phyloP scores from a whole-genome alignment of 2,888 invertebrate species.

The Meloe dianella region DNA sequence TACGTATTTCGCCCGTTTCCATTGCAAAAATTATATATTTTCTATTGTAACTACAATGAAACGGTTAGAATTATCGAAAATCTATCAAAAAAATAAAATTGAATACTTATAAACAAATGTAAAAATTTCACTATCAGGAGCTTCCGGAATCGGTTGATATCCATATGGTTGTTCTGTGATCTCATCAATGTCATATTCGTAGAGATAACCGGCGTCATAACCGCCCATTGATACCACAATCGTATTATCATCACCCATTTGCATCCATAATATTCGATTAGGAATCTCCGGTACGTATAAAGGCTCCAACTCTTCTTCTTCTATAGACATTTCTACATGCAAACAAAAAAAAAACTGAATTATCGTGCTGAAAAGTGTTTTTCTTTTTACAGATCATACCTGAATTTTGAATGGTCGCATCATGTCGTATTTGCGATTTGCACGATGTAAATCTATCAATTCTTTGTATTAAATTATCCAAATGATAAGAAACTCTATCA shows the following conservation, averaged over 20 bases:
- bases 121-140: slow-evolving; percentile 65
- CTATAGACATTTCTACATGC: slow-evolving; percentile 64
- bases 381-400: too few species aligned
- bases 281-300: slow-evolving; percentile 65
- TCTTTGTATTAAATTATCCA: slow-evolving; percentile 52
- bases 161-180: slow-evolving; percentile 56
- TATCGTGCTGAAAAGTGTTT: too few species aligned
- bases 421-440: slow-evolving; percentile 66
- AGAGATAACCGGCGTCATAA: slow-evolving; percentile 72
- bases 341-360: too few species aligned
- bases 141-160: slow-evolving; percentile 62
- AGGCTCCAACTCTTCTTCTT: slow-evolving; percentile 63
- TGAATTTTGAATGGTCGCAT: slow-evolving; percentile 65
- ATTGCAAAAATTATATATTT: slow-evolving; percentile 67
- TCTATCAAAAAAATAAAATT: neutral
- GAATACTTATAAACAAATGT: slow-evolving; percentile 63
- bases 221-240: slow-evolving; percentile 70
- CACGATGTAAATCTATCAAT: slow-evolving; percentile 64
- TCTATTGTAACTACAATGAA: slow-evolving; percentile 57
- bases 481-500: slow-evolving; percentile 60
- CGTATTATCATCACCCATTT: slow-evolving; percentile 61
- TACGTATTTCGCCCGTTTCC: slow-evolving; percentile 66
- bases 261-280: slow-evolving; percentile 65
- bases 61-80: neutral
- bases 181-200: slow-evolving; percentile 64